Evolutionary conservation across 2,888 invertebrate species (phyloP).

Genomic region (Malthinus seriepunctatus): DNA sequence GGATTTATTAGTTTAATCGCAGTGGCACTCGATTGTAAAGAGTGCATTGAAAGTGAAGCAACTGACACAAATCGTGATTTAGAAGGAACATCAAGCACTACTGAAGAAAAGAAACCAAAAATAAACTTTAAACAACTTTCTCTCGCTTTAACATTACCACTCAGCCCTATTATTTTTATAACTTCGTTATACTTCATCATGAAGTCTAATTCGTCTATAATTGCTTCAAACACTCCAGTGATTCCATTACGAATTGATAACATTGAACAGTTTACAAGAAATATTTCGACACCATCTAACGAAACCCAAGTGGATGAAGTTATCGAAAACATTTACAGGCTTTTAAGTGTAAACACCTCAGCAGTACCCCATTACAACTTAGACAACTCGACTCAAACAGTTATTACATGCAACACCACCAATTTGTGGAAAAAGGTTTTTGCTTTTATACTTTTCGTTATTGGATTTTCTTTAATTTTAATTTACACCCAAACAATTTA

Average conservation of each 20-base stretch:
- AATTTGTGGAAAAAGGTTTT: constrained; percentile 39
- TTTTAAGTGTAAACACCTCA: constrained; percentile 35
- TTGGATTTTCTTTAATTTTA: constrained; percentile 40
- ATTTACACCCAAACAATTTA: constrained; percentile 44
- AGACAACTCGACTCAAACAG: neutral
- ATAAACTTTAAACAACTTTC: neutral
- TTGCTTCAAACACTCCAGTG: constrained; percentile 24
- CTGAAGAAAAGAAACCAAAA: neutral
- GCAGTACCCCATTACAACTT: neutral
- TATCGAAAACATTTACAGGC: constrained; percentile 44
- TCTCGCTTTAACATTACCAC: constrained; percentile 28
- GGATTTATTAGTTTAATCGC: constrained; percentile 44
- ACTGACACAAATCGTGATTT: neutral
- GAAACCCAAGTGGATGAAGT: constrained; percentile 42
- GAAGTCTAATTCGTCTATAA: constrained; percentile 19
- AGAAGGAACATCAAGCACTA: neutral
- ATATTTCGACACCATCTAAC: constrained; percentile 33
- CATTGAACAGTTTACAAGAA: constrained; percentile 40
- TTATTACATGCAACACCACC: constrained; percentile 15
- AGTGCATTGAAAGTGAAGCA: constrained; percentile 15
- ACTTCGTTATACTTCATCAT: constrained; percentile 36
- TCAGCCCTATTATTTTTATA: constrained; percentile 37
- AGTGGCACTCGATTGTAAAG: constrained; percentile 37
- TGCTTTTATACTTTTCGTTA: constrained; percentile 43
- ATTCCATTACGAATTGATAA: constrained; percentile 31